Conservation (phyloP, 2,113 vertebrate species). For the Sciurus niger region DNA sequence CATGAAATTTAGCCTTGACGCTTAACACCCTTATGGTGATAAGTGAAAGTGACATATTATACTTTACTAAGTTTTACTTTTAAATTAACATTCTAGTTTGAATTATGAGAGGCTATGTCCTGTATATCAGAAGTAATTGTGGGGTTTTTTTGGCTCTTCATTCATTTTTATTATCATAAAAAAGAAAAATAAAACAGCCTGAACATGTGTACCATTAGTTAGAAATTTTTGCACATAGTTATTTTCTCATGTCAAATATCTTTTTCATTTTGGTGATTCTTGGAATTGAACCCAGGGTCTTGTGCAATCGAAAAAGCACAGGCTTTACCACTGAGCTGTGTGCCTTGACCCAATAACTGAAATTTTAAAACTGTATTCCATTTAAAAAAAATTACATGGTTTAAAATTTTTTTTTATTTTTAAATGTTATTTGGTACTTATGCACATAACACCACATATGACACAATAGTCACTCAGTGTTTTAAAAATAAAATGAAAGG, state of each 20-base stretch:
- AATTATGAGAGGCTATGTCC: neutral
- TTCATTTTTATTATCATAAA: neutral
- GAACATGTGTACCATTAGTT: neutral
- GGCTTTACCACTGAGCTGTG: too few species aligned
- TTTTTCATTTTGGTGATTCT: neutral
- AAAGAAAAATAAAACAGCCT: neutral
- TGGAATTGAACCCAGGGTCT: too few species aligned
- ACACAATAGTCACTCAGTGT: neutral
- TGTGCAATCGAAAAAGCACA: too few species aligned
- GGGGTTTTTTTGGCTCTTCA: neutral
- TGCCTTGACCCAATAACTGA: too few species aligned
- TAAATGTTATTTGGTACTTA: neutral
- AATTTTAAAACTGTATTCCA: too few species aligned
- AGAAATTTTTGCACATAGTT: neutral
- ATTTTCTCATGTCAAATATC: neutral
- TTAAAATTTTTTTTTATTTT: neutral
- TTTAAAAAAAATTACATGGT: too few species aligned
- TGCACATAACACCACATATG: neutral
- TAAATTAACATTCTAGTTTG: neutral
- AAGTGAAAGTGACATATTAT: neutral
- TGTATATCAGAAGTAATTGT: neutral
- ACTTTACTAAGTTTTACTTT: neutral
- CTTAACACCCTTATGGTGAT: too few species aligned
- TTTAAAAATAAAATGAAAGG: too few species aligned
- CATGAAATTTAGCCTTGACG: neutral